A percentile compares a stretch with the other conserved stretches of the same genome.
Conservation (phyloP, 2,888 invertebrate genomes). For the Pardosa pseudoannulata region DNA sequence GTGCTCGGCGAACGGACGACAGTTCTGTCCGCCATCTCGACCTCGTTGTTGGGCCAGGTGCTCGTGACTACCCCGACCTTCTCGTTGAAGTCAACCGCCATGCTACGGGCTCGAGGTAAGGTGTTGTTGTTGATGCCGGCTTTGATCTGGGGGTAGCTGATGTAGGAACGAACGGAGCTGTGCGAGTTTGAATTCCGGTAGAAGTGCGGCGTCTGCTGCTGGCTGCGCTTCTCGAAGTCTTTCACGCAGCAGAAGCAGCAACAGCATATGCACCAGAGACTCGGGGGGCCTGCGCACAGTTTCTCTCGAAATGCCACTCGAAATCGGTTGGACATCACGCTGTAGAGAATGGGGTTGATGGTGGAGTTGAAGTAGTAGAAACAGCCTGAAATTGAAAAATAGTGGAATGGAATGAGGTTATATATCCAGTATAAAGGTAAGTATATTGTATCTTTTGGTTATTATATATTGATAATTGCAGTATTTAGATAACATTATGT, state of each 20-base stretch:
- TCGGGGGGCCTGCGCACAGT: slow-evolving; percentile 60
- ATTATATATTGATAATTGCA: too few species aligned
- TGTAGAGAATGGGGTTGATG: slow-evolving; percentile 75
- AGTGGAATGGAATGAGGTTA: too few species aligned
- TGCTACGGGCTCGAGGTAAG: slow-evolving; percentile 24
- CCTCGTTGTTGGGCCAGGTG: slow-evolving; percentile 24
- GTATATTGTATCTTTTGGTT: too few species aligned
- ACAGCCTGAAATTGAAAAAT: slow-evolving; percentile 72
- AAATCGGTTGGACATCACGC: slow-evolving; percentile 75
- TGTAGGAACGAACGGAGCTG: slow-evolving; percentile 60
- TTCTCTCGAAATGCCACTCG: slow-evolving; percentile 75
- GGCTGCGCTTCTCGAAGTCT: slow-evolving; percentile 63
- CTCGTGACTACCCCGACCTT: slow-evolving; percentile 41
- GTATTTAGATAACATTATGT: too few species aligned
- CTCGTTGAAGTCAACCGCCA: slow-evolving; percentile 54
- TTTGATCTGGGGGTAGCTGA: slow-evolving; percentile 45
- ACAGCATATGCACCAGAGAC: slow-evolving; percentile 69
- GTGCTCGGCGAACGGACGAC: slow-evolving; percentile 11
- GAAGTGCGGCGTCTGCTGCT: slow-evolving; percentile 25
- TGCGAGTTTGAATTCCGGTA: slow-evolving; percentile 70
- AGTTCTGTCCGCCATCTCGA: not conserved
- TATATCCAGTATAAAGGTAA: too few species aligned
- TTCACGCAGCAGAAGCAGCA: slow-evolving; percentile 69
- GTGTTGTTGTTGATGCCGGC: slow-evolving; percentile 40
- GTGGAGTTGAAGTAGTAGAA: slow-evolving; percentile 75